Evolutionary conservation across 2,113 vertebrate species (phyloP).

Genomic region (Mormyrus lacerda): DNA sequence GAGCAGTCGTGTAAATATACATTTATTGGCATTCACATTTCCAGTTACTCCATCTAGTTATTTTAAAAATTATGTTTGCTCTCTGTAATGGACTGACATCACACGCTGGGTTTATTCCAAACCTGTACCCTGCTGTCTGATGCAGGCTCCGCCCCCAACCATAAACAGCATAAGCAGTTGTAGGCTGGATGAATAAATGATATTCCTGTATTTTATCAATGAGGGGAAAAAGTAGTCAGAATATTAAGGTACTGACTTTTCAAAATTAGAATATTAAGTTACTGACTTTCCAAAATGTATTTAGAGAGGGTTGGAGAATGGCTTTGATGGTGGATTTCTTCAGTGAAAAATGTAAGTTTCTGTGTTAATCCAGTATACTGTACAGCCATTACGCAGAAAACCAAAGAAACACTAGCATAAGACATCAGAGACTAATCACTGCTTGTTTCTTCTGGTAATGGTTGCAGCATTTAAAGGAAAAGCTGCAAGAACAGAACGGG

Average conservation of each 20-base stretch:
- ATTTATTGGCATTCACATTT: no score
- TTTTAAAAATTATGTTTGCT: neutral
- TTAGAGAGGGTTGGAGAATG: neutral
- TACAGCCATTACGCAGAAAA: neutral
- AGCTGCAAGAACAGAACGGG: neutral
- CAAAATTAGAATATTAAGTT: neutral
- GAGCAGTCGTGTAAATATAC: no score
- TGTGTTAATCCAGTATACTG: neutral
- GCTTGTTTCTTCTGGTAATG: neutral
- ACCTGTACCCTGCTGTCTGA: neutral
- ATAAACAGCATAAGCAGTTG: neutral
- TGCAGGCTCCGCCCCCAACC: neutral
- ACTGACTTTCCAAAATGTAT: neutral
- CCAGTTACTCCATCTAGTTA: no score
- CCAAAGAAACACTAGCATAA: neutral
- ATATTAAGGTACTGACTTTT: no score
- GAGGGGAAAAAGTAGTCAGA: neutral
- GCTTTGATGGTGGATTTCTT: neutral
- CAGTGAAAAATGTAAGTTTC: neutral
- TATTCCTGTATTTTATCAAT: neutral
- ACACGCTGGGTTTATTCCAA: neutral
- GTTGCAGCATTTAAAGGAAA: neutral
- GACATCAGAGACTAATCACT: neutral
- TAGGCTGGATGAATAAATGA: neutral
- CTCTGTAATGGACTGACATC: neutral